phyloP scores from a whole-genome alignment of 2,113 vertebrate species.

The zebrafish (Danio rerio) region DNA sequence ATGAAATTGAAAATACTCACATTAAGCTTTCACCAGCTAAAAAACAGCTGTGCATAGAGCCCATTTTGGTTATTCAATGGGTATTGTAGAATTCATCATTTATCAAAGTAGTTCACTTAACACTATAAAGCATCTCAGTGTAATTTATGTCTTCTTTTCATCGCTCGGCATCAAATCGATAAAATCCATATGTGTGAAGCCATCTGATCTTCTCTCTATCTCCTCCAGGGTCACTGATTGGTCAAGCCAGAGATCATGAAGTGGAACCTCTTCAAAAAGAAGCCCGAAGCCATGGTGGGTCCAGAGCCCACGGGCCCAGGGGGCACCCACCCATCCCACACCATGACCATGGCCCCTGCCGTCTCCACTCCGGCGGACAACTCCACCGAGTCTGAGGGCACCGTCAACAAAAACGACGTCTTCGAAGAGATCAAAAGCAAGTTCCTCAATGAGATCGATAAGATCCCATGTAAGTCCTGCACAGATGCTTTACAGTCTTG shows the following conservation, averaged over 20 bases:
- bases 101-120: no score
- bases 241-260: conserved; percentile 81
- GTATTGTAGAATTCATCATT: no score
- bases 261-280: conserved; percentile 86
- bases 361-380: conserved; percentile 77
- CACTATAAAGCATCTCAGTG: no score
- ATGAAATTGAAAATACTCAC: no score
- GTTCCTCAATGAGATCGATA: conserved; percentile 93
- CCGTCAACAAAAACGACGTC: conserved; percentile 82
- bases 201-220: no score
- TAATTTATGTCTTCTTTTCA: no score
- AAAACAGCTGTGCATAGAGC: no score
- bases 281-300: conserved; percentile 73
- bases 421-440: conserved; percentile 90
- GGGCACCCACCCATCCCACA: conserved; percentile 63
- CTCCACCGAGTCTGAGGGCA: conserved; percentile 76
- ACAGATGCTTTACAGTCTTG: background rate
- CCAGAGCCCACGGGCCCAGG: conserved; percentile 72
- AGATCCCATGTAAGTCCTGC: conserved; percentile 88
- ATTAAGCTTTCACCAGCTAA: no score
- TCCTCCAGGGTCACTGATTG: conserved; percentile 46
- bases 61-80: no score
- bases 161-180: no score
- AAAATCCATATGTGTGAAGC: no score
- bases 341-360: conserved; percentile 67